Evolutionary conservation across 2,797 vertebrate genomes (phyloP).

Genomic region (Crypturellus tataupa): DNA sequence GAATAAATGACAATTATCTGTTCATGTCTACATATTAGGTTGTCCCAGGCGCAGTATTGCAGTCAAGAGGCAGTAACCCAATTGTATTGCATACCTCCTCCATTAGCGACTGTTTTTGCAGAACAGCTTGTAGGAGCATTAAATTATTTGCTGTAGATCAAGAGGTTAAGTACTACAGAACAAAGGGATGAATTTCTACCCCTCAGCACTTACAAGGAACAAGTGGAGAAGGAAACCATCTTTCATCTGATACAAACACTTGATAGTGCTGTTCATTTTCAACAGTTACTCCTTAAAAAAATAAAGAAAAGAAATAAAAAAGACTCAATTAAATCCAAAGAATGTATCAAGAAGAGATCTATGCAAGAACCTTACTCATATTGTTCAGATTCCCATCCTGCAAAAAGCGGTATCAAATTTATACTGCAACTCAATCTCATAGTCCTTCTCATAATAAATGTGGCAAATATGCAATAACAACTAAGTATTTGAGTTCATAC

Average conservation of each 20-base stretch:
- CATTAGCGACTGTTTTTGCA: not conserved
- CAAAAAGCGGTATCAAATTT: not conserved
- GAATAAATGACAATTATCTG: conserved; percentile 56
- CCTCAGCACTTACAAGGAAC: not conserved
- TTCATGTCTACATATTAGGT: conserved; percentile 7
- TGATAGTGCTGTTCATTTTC: not conserved
- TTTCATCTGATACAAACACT: not conserved
- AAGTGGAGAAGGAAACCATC: not conserved
- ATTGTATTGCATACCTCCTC: not conserved
- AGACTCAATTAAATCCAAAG: not conserved
- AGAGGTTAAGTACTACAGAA: not conserved
- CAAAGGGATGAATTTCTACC: not conserved
- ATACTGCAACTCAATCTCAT: not conserved
- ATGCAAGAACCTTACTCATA: not conserved
- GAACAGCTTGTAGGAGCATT: not conserved
- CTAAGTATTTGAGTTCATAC: not conserved
- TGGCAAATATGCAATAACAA: not conserved
- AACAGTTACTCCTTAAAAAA: not conserved
- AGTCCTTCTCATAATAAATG: not conserved
- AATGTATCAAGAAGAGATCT: not conserved
- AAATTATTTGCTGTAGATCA: not conserved
- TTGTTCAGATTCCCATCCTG: not conserved
- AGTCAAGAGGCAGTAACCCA: not conserved
- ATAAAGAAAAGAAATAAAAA: not conserved
- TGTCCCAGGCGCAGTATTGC: not conserved